A percentile compares a stretch with the other conserved stretches of the same genome.
Conservation (phyloP, 1,140 invertebrate genomes). For the Sitodiplosis mosellana region DNA sequence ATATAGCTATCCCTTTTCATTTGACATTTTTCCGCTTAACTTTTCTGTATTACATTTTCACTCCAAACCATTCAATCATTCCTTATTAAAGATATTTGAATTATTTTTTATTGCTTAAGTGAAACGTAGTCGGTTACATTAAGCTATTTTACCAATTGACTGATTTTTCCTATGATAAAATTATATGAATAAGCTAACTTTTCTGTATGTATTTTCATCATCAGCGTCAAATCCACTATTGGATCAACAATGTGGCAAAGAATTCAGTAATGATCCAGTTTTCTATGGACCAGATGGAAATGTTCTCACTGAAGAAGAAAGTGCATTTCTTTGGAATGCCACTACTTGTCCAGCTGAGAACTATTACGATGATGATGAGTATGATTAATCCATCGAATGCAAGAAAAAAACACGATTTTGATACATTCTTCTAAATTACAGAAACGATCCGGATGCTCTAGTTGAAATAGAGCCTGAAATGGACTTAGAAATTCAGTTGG, state of each 20-base stretch:
- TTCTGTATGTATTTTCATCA: not conserved
- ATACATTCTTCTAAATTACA: constrained; percentile 16
- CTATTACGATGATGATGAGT: constrained; percentile 9
- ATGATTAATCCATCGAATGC: not conserved
- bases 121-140: no score
- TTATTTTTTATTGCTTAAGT: no score
- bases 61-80: no score
- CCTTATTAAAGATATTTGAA: no score
- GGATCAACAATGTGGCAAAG: constrained; percentile 11
- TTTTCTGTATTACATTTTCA: no score
- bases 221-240: constrained; percentile 6
- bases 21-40: no score
- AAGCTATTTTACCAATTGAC: no score
- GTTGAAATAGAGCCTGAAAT: constrained; percentile 30
- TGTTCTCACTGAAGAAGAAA: constrained; percentile 29
- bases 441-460: constrained; percentile 25
- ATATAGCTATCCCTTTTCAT: no score
- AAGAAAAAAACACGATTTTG: not conserved
- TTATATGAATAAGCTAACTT: no score
- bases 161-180: no score
- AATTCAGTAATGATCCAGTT: constrained; percentile 21
- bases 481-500: constrained; percentile 31
- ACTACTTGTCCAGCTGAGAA: constrained; percentile 2
- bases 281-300: constrained; percentile 31
- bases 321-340: constrained; percentile 22